phyloP scores from a whole-genome alignment of 1,140 invertebrate genomes.

The Zaprionus davidi region DNA sequence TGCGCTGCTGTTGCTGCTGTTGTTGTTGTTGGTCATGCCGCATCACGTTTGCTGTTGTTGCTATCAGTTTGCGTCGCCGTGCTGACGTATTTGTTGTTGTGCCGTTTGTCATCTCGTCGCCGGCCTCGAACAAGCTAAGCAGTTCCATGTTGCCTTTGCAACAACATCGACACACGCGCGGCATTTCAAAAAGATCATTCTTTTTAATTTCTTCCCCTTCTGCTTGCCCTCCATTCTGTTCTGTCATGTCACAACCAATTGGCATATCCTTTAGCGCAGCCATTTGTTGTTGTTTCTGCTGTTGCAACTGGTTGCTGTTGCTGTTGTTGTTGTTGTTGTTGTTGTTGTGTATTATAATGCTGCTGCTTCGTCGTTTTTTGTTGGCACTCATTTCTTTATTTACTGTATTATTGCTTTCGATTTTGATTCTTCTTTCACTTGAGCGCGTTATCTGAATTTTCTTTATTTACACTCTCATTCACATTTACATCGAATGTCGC shows the following conservation, averaged over 20 bases:
- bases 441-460: slow-evolving; percentile 31
- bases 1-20: slow-evolving; percentile 39
- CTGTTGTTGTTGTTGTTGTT: not conserved
- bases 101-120: slow-evolving; percentile 18
- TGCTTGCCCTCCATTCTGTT: not conserved
- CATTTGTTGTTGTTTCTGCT: slow-evolving; percentile 13
- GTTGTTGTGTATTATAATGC: slow-evolving; percentile 16
- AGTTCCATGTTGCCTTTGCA: slow-evolving; percentile 66
- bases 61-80: slow-evolving; percentile 23
- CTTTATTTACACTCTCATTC: slow-evolving; percentile 43
- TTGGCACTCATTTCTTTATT: slow-evolving; percentile 65
- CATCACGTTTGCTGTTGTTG: slow-evolving; percentile 34
- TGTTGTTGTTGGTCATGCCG: slow-evolving; percentile 20
- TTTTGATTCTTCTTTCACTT: slow-evolving; percentile 36
- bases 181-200: slow-evolving; percentile 51
- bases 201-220: not conserved
- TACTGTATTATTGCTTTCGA: slow-evolving; percentile 27
- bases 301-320: slow-evolving; percentile 5
- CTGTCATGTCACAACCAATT: not conserved
- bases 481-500: slow-evolving; percentile 14
- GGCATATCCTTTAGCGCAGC: slow-evolving; percentile 17
- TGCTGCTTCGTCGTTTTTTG: slow-evolving; percentile 42
- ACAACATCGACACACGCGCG: slow-evolving; percentile 65
- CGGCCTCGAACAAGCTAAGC: slow-evolving; percentile 57
- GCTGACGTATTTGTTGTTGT: slow-evolving; percentile 19